Percentiles rank a stretch among this genome's conserved stretches.
Conservation (phyloP, 1,140 invertebrate genomes). For the Theocolax elegans region DNA sequence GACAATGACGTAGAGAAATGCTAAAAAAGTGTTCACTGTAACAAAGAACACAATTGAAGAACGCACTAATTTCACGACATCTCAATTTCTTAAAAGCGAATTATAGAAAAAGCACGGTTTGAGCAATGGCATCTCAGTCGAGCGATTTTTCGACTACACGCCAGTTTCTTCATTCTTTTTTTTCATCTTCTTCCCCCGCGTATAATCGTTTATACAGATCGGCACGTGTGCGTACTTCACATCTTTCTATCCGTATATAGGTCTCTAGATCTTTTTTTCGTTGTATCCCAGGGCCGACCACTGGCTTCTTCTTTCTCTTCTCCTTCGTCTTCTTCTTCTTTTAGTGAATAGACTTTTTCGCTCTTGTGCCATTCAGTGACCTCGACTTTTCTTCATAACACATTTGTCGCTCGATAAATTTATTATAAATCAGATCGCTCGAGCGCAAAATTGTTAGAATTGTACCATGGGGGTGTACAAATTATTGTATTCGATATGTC, state of each 20-base stretch:
- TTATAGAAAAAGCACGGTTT: too few species aligned
- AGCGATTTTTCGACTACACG: not conserved
- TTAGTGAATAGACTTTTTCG: not conserved
- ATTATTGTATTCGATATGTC: too few species aligned
- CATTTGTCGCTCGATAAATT: conserved; percentile 34
- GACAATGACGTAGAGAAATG: not conserved
- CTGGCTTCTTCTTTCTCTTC: not conserved
- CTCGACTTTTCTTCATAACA: conserved; percentile 10
- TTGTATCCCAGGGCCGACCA: not conserved
- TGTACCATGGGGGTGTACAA: not conserved
- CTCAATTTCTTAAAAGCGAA: conserved; percentile 24
- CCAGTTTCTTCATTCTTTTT: not conserved
- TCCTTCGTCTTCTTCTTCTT: not conserved
- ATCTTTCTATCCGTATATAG: not conserved
- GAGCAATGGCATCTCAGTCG: not conserved
- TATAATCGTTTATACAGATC: conserved; percentile 5
- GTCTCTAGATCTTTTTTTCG: not conserved
- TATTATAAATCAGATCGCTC: not conserved
- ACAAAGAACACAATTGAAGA: conserved; percentile 21
- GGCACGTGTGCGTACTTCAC: conserved; percentile 11
- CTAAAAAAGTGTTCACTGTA: not conserved
- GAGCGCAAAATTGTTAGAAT: conserved; percentile 14
- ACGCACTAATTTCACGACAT: conserved; percentile 33
- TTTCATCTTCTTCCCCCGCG: not conserved
- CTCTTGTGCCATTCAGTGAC: conserved; percentile 4